phyloP scores from a whole-genome alignment of 37 sponge, comb jelly and placozoan species.

The Diacarnus erythraeanus region DNA sequence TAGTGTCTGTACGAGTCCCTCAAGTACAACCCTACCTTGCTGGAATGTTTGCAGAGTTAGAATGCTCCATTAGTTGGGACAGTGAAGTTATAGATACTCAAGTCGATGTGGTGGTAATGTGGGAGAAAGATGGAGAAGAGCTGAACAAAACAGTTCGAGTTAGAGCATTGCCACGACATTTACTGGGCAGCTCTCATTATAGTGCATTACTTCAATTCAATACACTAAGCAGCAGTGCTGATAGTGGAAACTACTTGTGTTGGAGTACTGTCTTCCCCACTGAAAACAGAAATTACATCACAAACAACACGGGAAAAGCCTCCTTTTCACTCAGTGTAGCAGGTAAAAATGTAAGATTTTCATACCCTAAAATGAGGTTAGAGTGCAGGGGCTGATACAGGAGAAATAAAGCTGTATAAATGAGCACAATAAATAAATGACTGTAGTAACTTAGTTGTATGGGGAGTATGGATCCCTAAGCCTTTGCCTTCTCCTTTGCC shows the following conservation, averaged over 20 bases:
- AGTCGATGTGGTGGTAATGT: background rate
- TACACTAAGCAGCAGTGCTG: constrained; percentile 8
- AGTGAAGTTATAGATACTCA: constrained; percentile 6
- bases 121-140: background rate
- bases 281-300: background rate
- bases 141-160: background rate
- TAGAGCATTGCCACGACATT: constrained; percentile 1
- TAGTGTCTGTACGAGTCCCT: background rate
- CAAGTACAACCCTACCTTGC: background rate
- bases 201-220: background rate
- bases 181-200: background rate
- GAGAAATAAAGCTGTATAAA: no score
- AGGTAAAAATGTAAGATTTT: no score
- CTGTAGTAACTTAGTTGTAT: background rate
- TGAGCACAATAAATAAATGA: no score
- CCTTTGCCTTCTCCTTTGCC: background rate
- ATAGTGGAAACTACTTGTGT: constrained; percentile 12
- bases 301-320: background rate
- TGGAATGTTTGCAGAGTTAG: background rate
- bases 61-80: background rate
- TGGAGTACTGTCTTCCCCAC: background rate
- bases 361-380: no score
- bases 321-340: background rate
- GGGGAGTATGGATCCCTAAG: background rate
- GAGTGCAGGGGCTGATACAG: no score